Evolutionary conservation across 2,113 vertebrate genomes (phyloP).

Genomic region (Machaerirhynchus nigripectus): DNA sequence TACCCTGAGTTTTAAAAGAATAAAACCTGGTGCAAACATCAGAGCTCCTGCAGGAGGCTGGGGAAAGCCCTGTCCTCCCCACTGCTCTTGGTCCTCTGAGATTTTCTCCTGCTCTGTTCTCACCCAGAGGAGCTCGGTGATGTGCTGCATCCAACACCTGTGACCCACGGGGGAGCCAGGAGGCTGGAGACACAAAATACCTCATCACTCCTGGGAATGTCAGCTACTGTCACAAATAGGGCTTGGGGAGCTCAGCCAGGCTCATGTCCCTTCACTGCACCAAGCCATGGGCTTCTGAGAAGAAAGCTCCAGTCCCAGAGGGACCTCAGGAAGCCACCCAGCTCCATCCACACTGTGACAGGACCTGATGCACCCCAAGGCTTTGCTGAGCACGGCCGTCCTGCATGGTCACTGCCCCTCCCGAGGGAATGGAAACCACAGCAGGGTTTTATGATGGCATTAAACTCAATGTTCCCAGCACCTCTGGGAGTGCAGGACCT

Average conservation of each 20-base stretch:
- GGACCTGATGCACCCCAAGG: neutral
- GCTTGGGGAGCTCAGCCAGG: neutral
- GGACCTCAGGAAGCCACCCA: neutral
- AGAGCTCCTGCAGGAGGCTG: neutral
- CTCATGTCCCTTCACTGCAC: neutral
- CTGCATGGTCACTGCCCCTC: neutral
- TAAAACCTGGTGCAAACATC: neutral
- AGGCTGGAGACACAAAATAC: neutral
- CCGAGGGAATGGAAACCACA: neutral
- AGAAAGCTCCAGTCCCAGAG: neutral
- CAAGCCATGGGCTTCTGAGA: neutral
- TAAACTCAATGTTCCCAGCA: neutral
- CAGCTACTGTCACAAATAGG: accelerated
- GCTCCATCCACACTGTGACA: neutral
- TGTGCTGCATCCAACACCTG: neutral
- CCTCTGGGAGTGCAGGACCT: neutral
- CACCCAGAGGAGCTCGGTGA: neutral
- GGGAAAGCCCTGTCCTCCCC: neutral
- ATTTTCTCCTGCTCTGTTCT: neutral
- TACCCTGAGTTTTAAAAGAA: neutral
- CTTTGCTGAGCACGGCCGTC: neutral
- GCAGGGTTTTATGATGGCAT: neutral
- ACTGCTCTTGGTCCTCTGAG: neutral
- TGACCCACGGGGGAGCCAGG: neutral
- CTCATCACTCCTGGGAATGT: neutral